Evolutionary conservation across 2,888 invertebrate genomes (phyloP), one percentile per base, ranked within the genome.

Genomic region (Microplitis deprimator): DNA sequence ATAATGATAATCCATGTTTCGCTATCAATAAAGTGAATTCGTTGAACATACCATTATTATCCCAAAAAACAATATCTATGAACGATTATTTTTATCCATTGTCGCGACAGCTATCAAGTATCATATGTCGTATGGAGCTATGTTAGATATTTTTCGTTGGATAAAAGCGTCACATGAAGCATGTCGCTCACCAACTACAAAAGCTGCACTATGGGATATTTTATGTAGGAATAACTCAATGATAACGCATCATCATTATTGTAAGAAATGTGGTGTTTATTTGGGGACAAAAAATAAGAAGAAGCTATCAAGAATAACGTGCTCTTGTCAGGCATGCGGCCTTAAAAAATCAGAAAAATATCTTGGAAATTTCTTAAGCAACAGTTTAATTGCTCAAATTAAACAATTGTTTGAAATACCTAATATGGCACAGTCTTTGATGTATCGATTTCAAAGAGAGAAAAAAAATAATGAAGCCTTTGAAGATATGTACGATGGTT

Each of bases 401-500:
- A 65, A 10, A 20, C 64, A 65, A 10, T 65, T 20, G 10, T 38
- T 65, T 5, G 6, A 17, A 17, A 65, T 68, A 68, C 71, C 71
- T 6, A 39, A 71, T 38, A 71, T 71, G 6, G 38, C 62, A 7
- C 5, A 29, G 10, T 29, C 71, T 59, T 39, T 71, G 38, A 60
- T 61, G 60, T 71, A 71, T 39, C 60, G 71, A 16, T 59, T 29
- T 13, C n/a, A 8, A 50, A 6, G 70, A 60, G 59, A 13, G 6
- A 70, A 70, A 59, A 60, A 38, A 62, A 62, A 40, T 50, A 50
- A 13, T 38, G 40, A 64, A 5, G 62, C 62, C 13, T 8, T 72
- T 6, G 62, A 61, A 61, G 71, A 71, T 67, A 73, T 79, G 1
- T 80, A 77, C 60, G 80, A 79, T 16, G 80, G 79, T 2, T 38